Evolutionary conservation across 2,797 vertebrate genomes (phyloP).

Genomic region (Acanthiza pusilla): DNA sequence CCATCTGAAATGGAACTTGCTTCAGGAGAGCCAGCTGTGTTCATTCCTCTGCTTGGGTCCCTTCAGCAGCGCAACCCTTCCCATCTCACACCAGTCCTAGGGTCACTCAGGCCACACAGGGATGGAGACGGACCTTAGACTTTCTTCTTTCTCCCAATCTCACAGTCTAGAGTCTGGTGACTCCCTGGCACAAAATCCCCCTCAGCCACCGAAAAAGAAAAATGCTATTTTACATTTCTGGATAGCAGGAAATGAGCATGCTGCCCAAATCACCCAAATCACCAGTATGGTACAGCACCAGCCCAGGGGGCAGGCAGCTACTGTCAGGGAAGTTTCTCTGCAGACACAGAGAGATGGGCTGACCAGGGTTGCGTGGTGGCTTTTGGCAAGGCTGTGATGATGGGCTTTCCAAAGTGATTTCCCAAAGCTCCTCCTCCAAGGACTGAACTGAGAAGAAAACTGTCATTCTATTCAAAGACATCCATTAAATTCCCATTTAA

Average conservation of each 20-base stretch:
- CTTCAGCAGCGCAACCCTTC: neutral
- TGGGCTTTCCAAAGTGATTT: neutral
- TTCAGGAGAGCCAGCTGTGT: neutral
- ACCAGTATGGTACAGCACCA: neutral
- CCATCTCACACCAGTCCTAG: neutral
- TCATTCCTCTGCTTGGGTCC: neutral
- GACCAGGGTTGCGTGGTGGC: neutral
- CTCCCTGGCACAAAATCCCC: neutral
- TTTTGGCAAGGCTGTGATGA: fast-evolving
- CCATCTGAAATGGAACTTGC: neutral
- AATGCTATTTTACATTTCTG: neutral
- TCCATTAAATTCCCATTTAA: neutral
- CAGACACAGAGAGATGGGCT: fast-evolving
- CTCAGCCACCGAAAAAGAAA: neutral
- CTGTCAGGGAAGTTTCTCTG: neutral
- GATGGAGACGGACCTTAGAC: neutral
- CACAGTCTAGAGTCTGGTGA: fast-evolving
- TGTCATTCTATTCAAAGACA: neutral
- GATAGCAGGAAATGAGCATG: neutral
- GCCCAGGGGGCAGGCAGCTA: neutral
- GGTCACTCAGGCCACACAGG: neutral
- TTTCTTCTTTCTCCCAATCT: neutral
- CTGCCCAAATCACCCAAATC: neutral
- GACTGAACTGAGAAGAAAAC: neutral
- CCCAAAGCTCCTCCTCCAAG: neutral